Evolutionary conservation across 2,797 vertebrate species (phyloP).

Genomic region (Alouatta caraya): DNA sequence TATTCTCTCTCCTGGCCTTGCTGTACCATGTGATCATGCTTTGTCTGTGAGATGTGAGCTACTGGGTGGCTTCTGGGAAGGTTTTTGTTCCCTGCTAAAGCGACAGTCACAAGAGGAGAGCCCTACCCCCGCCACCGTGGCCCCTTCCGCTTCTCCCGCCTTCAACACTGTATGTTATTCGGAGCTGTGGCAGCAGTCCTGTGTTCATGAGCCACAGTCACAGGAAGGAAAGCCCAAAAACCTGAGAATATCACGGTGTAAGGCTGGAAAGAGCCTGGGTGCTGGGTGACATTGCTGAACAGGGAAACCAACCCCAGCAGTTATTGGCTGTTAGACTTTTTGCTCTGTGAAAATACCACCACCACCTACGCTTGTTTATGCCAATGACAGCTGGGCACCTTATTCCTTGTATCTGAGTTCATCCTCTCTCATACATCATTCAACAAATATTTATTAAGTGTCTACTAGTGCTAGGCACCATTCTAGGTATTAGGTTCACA

Average conservation of each 20-base stretch:
- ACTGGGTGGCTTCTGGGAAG: not conserved
- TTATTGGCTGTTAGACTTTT: not conserved
- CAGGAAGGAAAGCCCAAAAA: not conserved
- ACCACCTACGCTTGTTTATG: not conserved
- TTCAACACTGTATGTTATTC: not conserved
- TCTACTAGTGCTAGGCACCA: not conserved
- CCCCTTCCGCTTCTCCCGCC: not conserved
- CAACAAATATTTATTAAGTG: not conserved
- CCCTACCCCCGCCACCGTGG: accelerated
- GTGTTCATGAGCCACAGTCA: not conserved
- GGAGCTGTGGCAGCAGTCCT: not conserved
- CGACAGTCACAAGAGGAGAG: not conserved
- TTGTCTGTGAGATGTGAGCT: not conserved
- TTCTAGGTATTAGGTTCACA: not conserved
- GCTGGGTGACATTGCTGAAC: not conserved
- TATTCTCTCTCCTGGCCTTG: not conserved
- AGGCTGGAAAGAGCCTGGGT: not conserved
- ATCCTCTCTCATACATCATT: not conserved
- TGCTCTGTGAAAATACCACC: not conserved
- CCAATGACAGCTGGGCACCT: not conserved
- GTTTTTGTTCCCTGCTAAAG: not conserved
- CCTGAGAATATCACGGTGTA: not conserved
- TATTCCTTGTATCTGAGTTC: not conserved
- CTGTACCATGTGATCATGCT: not conserved
- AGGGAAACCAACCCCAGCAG: not conserved